phyloP scores from a whole-genome alignment of 2,797 vertebrate genomes.

The Alca torda region DNA sequence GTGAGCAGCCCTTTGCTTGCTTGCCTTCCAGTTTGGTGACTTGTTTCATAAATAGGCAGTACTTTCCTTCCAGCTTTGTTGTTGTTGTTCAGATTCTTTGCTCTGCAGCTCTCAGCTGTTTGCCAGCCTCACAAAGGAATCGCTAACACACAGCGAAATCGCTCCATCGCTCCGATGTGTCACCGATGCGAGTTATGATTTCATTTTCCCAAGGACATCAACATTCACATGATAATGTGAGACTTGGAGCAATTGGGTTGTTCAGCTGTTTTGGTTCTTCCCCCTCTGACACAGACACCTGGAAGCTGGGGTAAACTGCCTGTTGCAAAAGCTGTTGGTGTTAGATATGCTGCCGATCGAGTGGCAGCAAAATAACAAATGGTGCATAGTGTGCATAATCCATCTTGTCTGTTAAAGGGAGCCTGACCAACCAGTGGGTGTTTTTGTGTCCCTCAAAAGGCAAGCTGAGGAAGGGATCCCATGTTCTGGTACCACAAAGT shows the following conservation, averaged over 20 bases:
- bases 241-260: background rate
- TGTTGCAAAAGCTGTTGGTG: background rate
- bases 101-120: constrained; percentile 57
- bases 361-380: constrained; percentile 12
- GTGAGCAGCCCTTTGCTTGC: background rate
- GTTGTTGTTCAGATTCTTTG: constrained; percentile 40
- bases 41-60: constrained; percentile 2
- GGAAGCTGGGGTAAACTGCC: background rate
- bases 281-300: background rate
- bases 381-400: constrained; percentile 14
- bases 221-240: background rate
- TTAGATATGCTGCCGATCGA: background rate
- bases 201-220: constrained; percentile 46
- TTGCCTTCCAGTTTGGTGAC: background rate
- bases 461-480: background rate
- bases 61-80: constrained; percentile 62
- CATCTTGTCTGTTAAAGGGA: background rate
- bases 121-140: constrained; percentile 44
- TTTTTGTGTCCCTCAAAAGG: background rate
- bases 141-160: constrained; percentile 7
- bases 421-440: background rate
- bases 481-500: background rate
- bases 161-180: constrained; percentile 38
- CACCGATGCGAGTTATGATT: constrained; percentile 53
- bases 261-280: background rate